Percentiles rank a stretch among this genome's conserved stretches.
Conservation (phyloP, 2,888 invertebrate species). For the Furcula furcula region DNA sequence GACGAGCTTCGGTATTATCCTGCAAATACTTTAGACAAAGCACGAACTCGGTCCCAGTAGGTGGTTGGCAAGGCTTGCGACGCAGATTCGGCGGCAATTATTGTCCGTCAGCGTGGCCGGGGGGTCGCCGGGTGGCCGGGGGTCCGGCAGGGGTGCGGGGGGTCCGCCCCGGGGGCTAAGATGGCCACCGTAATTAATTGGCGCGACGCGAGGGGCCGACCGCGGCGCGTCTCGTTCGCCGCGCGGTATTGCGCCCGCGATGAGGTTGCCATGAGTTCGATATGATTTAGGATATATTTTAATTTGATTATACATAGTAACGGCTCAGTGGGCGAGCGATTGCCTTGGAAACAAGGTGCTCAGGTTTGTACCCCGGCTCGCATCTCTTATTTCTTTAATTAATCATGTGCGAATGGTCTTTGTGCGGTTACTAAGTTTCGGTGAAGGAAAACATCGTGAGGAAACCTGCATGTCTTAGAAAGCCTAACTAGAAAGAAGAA, state of each 20-base stretch:
- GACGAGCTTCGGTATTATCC: background rate
- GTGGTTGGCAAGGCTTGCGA: slow-evolving; percentile 39
- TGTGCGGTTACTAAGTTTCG: no score
- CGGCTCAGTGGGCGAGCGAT: no score
- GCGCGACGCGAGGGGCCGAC: slow-evolving; percentile 80
- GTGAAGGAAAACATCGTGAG: no score
- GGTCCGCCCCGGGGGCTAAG: slow-evolving; percentile 58
- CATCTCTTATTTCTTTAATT: no score
- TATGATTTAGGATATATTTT: no score
- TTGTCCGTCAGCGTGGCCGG: slow-evolving; percentile 68
- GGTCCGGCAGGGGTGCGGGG: slow-evolving; percentile 24
- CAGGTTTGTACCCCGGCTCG: no score
- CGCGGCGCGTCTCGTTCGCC: slow-evolving; percentile 71
- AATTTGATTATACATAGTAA: no score
- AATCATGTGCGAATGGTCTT: no score
- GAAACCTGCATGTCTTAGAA: no score
- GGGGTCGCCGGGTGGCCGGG: slow-evolving; percentile 32
- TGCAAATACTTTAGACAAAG: slow-evolving; percentile 9
- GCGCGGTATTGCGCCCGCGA: slow-evolving; percentile 74
- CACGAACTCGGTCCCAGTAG: slow-evolving; percentile 14
- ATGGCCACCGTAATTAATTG: slow-evolving; percentile 82
- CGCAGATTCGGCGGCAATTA: slow-evolving; percentile 74
- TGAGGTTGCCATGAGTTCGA: slow-evolving; percentile 23
- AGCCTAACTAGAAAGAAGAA: no score
- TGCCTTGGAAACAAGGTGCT: no score